These are phyloP conservation scores for Hylaeus anthracinus DNA, from an alignment of 1,140 invertebrate genomes.

Conservation along the genomic window DNA sequence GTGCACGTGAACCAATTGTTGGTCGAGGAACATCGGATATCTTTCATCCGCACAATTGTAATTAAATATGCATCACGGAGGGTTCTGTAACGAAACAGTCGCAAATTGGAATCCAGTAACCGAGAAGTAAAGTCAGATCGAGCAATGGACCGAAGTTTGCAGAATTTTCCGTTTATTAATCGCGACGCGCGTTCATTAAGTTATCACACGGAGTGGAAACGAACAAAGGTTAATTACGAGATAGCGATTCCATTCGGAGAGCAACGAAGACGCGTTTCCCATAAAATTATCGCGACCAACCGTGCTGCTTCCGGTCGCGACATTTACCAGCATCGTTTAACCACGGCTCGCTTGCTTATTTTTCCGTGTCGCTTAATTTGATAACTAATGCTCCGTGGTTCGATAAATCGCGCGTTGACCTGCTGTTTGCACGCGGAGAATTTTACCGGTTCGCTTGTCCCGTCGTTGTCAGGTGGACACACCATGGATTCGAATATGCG, in stretches of 20 bases:
- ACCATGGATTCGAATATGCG: conserved; percentile 10
- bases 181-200: neutral
- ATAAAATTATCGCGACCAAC: conserved; percentile 32
- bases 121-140: no score
- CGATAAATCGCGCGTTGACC: conserved; percentile 37
- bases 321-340: conserved; percentile 24
- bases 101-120: no score
- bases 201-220: no score
- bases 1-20: no score
- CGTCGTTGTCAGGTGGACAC: conserved; percentile 10
- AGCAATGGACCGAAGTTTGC: neutral
- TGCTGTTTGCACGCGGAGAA: conserved; percentile 20
- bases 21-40: no score
- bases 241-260: neutral
- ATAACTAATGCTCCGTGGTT: conserved; percentile 33
- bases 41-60: no score
- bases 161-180: neutral
- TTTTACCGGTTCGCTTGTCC: conserved; percentile 24
- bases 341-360: conserved; percentile 17
- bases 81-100: no score
- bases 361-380: conserved; percentile 45
- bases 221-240: conserved; percentile 7
- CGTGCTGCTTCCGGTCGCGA: conserved; percentile 6
- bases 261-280: neutral
- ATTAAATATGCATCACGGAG: no score